Conservation (phyloP, 2,888 invertebrate species). For the Torymus aiolomorphi region DNA sequence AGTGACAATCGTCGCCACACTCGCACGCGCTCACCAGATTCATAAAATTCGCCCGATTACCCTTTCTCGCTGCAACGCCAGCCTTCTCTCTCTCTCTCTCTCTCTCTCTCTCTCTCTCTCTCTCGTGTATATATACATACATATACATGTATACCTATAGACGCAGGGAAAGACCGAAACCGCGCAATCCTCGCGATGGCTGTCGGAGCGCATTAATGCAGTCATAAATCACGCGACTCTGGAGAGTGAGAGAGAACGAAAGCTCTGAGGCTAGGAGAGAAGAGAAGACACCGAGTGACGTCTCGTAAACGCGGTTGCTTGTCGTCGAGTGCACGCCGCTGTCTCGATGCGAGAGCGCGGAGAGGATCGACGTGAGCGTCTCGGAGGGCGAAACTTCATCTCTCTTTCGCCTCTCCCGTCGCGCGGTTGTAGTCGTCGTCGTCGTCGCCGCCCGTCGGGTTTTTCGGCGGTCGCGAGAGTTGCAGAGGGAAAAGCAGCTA, state of each 20-base stretch:
- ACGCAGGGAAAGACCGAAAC: too few species aligned
- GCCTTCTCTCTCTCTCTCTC: background rate
- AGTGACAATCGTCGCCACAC: constrained; percentile 34
- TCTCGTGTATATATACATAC: background rate
- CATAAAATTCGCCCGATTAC: constrained; percentile 28
- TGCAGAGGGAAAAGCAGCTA: too few species aligned
- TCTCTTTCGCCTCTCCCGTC: background rate
- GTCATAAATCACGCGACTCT: constrained; percentile 66
- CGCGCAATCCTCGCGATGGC: constrained; percentile 43
- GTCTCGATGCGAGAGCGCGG: background rate
- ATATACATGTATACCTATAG: background rate
- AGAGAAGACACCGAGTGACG: constrained; percentile 63
- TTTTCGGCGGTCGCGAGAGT: too few species aligned
- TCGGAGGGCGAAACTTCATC: constrained; percentile 9
- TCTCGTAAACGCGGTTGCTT: constrained; percentile 62
- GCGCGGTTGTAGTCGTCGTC: too few species aligned
- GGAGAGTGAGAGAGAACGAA: constrained; percentile 50
- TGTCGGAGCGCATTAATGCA: constrained; percentile 64
- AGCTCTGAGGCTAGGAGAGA: constrained; percentile 26
- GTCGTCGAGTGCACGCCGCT: constrained; percentile 56
- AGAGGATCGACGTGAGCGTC: constrained; percentile 29
- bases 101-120: background rate
- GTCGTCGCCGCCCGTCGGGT: too few species aligned
- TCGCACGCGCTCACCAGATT: background rate
- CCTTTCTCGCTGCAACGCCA: background rate